Percentiles rank a stretch among this genome's conserved stretches.
These are phyloP conservation scores for Stenotaenia linearis DNA, from an alignment of 2,888 invertebrate species.

Conservation along the genomic window DNA sequence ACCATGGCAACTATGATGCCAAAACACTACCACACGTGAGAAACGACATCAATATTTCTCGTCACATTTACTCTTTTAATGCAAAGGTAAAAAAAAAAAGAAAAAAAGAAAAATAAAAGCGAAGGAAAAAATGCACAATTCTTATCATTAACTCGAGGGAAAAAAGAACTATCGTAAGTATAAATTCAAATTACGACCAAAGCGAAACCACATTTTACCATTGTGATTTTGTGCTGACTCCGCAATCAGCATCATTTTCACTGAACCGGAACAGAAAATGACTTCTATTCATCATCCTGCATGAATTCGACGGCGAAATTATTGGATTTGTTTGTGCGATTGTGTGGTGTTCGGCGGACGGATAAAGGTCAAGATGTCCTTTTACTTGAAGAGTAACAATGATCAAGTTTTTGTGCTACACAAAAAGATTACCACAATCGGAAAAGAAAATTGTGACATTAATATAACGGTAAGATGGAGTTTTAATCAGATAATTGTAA, in stretches of 20 bases:
- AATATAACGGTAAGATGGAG: background rate
- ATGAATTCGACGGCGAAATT: background rate
- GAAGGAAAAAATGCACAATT: background rate
- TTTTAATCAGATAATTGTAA: no score
- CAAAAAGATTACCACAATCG: background rate
- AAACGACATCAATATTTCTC: background rate
- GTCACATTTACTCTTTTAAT: background rate
- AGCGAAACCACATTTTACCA: background rate
- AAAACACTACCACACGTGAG: background rate
- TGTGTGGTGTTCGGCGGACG: background rate
- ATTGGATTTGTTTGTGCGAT: background rate
- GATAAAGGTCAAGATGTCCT: background rate
- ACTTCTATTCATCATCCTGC: background rate
- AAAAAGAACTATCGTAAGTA: background rate
- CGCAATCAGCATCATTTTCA: background rate
- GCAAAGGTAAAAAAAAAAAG: background rate
- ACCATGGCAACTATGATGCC: slow-evolving; percentile 12
- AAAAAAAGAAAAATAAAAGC: background rate
- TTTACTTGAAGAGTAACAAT: background rate
- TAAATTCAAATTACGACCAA: background rate
- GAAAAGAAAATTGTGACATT: background rate
- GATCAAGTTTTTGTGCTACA: slow-evolving; percentile 8
- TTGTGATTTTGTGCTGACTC: background rate
- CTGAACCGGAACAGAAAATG: background rate
- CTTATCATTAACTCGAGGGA: background rate